Conservation (phyloP, 2,888 invertebrate genomes). For the Papilio protenor region DNA sequence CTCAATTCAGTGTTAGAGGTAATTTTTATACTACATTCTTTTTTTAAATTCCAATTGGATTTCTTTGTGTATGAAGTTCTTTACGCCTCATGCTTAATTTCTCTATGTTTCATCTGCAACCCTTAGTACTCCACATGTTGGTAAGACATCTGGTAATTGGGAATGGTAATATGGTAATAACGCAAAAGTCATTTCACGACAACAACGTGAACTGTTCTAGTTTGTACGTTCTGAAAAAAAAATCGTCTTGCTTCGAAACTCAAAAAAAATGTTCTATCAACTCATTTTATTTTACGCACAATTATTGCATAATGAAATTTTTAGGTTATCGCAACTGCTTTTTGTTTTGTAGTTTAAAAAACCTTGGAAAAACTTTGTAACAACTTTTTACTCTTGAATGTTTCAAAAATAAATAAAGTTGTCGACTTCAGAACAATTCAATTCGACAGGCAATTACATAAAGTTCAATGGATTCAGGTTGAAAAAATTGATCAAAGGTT, state of each 20-base stretch:
- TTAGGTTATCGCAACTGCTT: neutral
- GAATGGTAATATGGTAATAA: too few relatives aligned
- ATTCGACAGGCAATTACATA: slow-evolving; percentile 4
- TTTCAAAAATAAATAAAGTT: slow-evolving; percentile 14
- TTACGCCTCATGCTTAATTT: neutral
- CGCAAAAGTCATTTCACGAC: too few relatives aligned
- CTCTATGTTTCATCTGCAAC: neutral
- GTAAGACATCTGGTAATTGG: too few relatives aligned
- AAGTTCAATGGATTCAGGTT: slow-evolving; percentile 3
- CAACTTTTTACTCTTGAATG: slow-evolving; percentile 3
- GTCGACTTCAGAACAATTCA: slow-evolving; percentile 2
- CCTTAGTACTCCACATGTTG: neutral
- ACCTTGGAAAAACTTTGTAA: neutral
- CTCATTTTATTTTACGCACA: slow-evolving; percentile 2
- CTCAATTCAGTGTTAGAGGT: too few relatives aligned
- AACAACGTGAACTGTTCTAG: neutral
- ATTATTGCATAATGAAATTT: neutral
- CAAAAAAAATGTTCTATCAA: neutral
- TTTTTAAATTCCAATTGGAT: neutral
- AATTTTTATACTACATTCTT: neutral
- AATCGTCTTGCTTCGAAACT: neutral
- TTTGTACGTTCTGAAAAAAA: neutral
- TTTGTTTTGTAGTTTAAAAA: slow-evolving; percentile 3
- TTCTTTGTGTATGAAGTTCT: neutral
- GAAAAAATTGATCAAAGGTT: neutral